Conservation (phyloP, 2,888 invertebrate species). For the Drosophila tripunctata region DNA sequence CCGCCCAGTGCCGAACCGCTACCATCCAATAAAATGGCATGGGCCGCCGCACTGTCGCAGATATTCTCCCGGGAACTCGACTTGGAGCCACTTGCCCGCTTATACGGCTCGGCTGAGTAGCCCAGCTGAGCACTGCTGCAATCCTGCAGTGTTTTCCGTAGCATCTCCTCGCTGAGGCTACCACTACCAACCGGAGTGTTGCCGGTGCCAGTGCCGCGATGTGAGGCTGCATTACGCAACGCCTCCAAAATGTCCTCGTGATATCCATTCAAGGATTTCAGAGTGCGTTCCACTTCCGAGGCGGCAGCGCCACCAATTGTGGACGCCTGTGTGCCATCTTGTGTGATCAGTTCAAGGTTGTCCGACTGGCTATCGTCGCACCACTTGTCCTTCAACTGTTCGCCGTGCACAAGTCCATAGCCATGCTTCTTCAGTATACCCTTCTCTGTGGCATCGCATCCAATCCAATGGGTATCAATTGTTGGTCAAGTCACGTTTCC, state of each 20-base stretch:
- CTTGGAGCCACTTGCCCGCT: conserved; percentile 85
- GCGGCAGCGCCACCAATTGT: conserved; percentile 86
- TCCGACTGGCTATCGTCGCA: conserved; percentile 90
- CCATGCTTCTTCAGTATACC: conserved; percentile 95
- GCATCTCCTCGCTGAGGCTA: conserved; percentile 88
- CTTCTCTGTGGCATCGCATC: conserved; percentile 90
- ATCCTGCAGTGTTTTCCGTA: conserved; percentile 88
- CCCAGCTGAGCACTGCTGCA: conserved; percentile 85
- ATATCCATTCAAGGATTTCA: conserved; percentile 95
- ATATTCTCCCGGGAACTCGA: conserved; percentile 90
- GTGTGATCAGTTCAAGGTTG: conserved; percentile 88
- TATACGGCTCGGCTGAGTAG: conserved; percentile 86
- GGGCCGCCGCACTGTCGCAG: conserved; percentile 87
- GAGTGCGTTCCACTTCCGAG: conserved; percentile 92
- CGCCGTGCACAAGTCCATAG: conserved; percentile 90
- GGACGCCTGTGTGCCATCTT: conserved; percentile 88
- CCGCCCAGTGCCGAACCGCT: conserved; percentile 64
- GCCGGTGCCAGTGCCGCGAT: conserved; percentile 87
- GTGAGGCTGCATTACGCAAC: conserved; percentile 92
- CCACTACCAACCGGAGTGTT: conserved; percentile 88
- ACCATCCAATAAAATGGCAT: conserved; percentile 85
- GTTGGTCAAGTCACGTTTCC: conserved; percentile 31
- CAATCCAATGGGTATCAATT: conserved; percentile 22
- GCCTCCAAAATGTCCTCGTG: conserved; percentile 96
- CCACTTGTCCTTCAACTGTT: conserved; percentile 91